These are phyloP conservation scores for Eulemur mongoz DNA, from an alignment of 2,797 vertebrate genomes.

Conservation along the genomic window DNA sequence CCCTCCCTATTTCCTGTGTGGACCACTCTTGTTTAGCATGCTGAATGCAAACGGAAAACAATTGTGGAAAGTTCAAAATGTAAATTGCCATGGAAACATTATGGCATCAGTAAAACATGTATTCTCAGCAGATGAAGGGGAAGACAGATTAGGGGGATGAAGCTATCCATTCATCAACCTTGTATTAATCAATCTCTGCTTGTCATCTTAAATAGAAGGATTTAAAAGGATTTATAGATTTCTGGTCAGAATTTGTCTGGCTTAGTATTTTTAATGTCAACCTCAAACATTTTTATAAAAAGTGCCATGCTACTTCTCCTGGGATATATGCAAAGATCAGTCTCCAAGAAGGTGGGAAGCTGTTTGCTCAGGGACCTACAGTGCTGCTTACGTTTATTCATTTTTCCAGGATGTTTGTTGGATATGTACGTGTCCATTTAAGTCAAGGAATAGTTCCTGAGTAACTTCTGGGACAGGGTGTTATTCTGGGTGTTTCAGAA, in stretches of 20 bases:
- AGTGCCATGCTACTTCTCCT: background rate
- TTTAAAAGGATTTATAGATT: slow-evolving; percentile 56
- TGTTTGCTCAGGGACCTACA: background rate
- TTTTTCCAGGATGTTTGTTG: background rate
- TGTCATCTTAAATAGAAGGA: slow-evolving; percentile 52
- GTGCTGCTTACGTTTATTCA: background rate
- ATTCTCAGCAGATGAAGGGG: background rate
- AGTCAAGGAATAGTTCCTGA: background rate
- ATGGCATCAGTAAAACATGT: slow-evolving; percentile 7
- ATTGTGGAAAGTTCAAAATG: slow-evolving; percentile 60
- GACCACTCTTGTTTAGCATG: slow-evolving; percentile 52
- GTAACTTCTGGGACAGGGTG: background rate
- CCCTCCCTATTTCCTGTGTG: slow-evolving; percentile 20
- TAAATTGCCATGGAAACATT: slow-evolving; percentile 60
- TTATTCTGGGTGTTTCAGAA: slow-evolving; percentile 5
- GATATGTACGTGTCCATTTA: background rate
- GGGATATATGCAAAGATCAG: background rate
- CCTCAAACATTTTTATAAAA: background rate
- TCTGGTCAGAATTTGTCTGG: slow-evolving; percentile 23
- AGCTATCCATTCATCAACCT: slow-evolving; percentile 37
- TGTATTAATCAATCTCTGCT: slow-evolving; percentile 56
- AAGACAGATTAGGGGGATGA: background rate
- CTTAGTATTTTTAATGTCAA: slow-evolving; percentile 56
- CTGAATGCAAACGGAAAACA: slow-evolving; percentile 48
- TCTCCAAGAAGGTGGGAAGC: background rate